Evolutionary conservation across 2,888 invertebrate species (phyloP).

Genomic region (Nineta flava): DNA sequence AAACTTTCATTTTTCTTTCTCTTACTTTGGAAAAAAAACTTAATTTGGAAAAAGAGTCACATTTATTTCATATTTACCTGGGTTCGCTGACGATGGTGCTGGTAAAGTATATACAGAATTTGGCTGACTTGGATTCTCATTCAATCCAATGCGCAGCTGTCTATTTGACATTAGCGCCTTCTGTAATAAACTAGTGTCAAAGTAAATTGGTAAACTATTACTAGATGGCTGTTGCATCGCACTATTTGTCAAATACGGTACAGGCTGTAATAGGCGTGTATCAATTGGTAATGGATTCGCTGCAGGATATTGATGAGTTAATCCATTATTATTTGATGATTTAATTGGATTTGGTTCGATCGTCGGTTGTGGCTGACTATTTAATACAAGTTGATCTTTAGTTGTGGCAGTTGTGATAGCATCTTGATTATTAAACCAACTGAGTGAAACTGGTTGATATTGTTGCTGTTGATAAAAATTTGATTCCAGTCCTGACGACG

Average conservation of each 20-base stretch:
- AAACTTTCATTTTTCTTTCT: no score
- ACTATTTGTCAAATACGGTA: neutral
- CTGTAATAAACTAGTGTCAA: slow-evolving; percentile 4
- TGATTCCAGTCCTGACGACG: neutral
- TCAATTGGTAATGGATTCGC: neutral
- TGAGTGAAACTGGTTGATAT: neutral
- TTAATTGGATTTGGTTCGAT: neutral
- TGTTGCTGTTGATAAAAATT: neutral
- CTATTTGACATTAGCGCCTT: neutral
- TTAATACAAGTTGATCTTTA: neutral
- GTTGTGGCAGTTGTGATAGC: neutral
- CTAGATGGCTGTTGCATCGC: neutral
- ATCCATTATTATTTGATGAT: neutral
- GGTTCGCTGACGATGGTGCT: neutral
- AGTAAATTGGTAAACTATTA: neutral
- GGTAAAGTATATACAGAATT: neutral
- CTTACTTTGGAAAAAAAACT: no score
- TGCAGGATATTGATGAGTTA: neutral
- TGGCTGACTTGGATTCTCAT: neutral
- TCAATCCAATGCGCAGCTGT: neutral
- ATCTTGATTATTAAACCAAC: slow-evolving; percentile 3
- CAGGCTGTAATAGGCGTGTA: neutral
- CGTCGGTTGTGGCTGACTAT: neutral
- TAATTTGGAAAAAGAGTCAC: no score
- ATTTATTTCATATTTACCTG: no score